phyloP scores from a whole-genome alignment of 1,140 invertebrate genomes.

The Thaumetopoea pityocampa region DNA sequence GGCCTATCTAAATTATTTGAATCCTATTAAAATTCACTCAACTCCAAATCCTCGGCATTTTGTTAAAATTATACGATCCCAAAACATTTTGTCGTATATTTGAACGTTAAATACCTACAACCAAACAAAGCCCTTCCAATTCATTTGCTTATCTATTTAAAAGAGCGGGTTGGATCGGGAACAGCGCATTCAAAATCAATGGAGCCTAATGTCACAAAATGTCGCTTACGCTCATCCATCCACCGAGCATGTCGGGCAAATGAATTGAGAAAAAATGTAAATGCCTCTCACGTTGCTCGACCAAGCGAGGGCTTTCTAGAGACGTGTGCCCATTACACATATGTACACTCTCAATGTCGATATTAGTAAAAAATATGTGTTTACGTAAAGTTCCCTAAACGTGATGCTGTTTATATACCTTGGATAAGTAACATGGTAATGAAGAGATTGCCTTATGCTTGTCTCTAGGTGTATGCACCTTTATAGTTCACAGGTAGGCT shows the following conservation, averaged over 20 bases:
- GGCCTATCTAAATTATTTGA: too few relatives aligned
- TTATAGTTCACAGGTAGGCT: too few relatives aligned
- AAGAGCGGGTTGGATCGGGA: slow-evolving; percentile 53
- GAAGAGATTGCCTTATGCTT: too few relatives aligned
- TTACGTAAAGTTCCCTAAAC: too few relatives aligned
- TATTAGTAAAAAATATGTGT: too few relatives aligned
- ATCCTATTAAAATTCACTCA: slow-evolving; percentile 12
- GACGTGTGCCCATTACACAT: too few relatives aligned
- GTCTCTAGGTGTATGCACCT: too few relatives aligned
- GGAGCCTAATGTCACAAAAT: slow-evolving; percentile 70
- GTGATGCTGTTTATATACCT: too few relatives aligned
- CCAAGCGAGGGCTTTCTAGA: slow-evolving; percentile 39
- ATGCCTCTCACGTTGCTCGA: slow-evolving; percentile 30
- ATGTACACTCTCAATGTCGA: slow-evolving; percentile 10
- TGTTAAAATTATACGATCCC: slow-evolving; percentile 14
- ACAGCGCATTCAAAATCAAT: slow-evolving; percentile 64
- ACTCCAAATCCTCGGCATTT: slow-evolving; percentile 5
- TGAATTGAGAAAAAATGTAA: slow-evolving; percentile 56
- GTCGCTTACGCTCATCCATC: slow-evolving; percentile 51
- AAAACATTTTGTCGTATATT: slow-evolving; percentile 25
- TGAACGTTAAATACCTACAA: slow-evolving; percentile 22
- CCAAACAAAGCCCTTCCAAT: slow-evolving; percentile 60
- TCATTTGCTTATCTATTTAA: slow-evolving; percentile 73
- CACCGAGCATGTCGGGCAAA: slow-evolving; percentile 35
- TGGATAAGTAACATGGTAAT: too few relatives aligned